Evolutionary conservation across 1,140 invertebrate genomes (phyloP).

Genomic region (Hylaeus volcanicus): DNA sequence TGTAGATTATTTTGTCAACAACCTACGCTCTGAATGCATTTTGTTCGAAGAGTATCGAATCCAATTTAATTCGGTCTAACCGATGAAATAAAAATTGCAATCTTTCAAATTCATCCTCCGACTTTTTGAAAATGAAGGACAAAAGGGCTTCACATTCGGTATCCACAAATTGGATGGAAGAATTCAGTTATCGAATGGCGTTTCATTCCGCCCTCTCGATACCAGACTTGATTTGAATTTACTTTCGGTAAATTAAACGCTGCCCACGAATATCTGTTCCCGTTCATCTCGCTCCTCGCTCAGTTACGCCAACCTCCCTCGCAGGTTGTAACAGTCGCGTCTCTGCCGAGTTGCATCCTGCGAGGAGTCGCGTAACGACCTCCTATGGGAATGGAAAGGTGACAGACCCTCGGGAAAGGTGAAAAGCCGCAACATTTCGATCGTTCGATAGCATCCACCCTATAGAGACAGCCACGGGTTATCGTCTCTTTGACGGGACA

Average conservation of each 20-base stretch:
- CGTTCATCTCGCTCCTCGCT: not conserved
- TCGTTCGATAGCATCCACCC: not conserved
- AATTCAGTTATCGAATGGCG: not conserved
- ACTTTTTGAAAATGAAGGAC: not conserved
- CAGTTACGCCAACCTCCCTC: not conserved
- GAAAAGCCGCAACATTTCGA: conserved; percentile 13
- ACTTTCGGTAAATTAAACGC: not conserved
- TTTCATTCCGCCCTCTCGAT: conserved; percentile 5
- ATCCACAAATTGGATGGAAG: conserved; percentile 6
- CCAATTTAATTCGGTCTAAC: too few relatives aligned
- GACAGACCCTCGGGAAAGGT: not conserved
- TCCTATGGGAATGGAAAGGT: not conserved
- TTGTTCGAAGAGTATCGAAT: too few relatives aligned
- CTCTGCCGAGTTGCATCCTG: not conserved
- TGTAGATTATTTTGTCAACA: too few relatives aligned
- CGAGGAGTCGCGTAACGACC: too few relatives aligned
- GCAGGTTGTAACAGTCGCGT: too few relatives aligned
- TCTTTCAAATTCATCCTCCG: not conserved
- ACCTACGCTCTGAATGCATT: too few relatives aligned
- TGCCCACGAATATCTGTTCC: not conserved
- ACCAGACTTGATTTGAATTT: conserved; percentile 8
- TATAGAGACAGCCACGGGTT: not conserved
- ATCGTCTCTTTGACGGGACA: conserved; percentile 14
- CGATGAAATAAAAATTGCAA: not conserved
- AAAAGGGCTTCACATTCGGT: not conserved